Percentiles rank a stretch among this genome's conserved stretches.
Conservation (phyloP, 2,797 vertebrate genomes). For the Melanotaenia trifasciata region DNA sequence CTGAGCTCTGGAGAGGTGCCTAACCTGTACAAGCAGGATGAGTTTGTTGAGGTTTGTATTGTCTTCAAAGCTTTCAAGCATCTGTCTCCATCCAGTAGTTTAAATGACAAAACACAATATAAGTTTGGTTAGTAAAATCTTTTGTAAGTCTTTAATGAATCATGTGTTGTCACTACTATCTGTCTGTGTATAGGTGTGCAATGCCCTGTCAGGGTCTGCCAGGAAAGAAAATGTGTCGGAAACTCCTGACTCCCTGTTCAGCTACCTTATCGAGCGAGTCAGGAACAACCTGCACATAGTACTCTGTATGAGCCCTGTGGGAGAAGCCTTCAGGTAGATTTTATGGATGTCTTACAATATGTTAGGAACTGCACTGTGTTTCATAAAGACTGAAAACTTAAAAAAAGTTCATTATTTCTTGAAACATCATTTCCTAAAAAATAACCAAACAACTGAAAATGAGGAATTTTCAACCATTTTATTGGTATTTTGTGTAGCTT, state of each 20-base stretch:
- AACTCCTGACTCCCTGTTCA: conserved; percentile 86
- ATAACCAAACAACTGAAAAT: background rate
- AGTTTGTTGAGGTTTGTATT: conserved; percentile 88
- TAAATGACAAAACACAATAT: background rate
- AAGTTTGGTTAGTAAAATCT: background rate
- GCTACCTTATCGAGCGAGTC: conserved; percentile 89
- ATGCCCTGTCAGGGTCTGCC: conserved; percentile 82
- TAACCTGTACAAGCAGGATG: conserved; percentile 90
- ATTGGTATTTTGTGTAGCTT: background rate
- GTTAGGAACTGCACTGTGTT: background rate
- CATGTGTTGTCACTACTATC: background rate
- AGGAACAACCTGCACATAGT: conserved; percentile 90
- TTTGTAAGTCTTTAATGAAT: background rate
- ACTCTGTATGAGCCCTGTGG: conserved; percentile 92
- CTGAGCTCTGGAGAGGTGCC: conserved; percentile 92
- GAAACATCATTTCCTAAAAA: background rate
- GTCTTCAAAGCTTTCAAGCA: background rate
- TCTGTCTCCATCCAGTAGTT: background rate
- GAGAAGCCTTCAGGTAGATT: conserved; percentile 89
- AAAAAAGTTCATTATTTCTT: background rate
- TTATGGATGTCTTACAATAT: background rate
- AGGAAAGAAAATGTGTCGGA: conserved; percentile 83
- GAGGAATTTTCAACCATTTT: background rate
- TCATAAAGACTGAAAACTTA: background rate
- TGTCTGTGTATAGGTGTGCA: conserved; percentile 80